These are phyloP conservation scores for Chaetogeoica ovagalla DNA, from an alignment of 2,888 invertebrate species.

Conservation along the genomic window DNA sequence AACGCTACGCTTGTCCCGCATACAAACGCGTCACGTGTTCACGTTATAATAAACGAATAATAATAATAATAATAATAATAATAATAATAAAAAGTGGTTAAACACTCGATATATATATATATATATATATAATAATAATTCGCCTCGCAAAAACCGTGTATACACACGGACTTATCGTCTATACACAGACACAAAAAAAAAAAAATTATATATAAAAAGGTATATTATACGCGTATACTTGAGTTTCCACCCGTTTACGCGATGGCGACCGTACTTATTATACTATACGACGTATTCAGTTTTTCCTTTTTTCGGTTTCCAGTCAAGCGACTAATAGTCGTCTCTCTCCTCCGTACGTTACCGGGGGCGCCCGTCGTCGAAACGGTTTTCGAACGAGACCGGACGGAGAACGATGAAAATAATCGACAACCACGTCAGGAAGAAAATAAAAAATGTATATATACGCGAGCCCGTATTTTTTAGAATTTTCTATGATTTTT, in stretches of 20 bases:
- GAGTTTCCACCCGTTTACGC: slow-evolving; percentile 45
- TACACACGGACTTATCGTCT: slow-evolving; percentile 8
- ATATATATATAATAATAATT: too few relatives aligned
- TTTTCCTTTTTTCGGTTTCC: slow-evolving; percentile 14
- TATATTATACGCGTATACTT: slow-evolving; percentile 26
- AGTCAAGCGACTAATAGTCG: slow-evolving; percentile 44
- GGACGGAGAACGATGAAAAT: not conserved
- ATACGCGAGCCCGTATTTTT: too few relatives aligned
- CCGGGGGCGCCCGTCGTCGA: not conserved
- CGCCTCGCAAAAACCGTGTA: not conserved
- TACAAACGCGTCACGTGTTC: slow-evolving; percentile 29
- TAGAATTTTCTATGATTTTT: too few relatives aligned
- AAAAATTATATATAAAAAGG: slow-evolving; percentile 12
- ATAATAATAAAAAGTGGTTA: slow-evolving; percentile 39
- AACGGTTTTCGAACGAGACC: slow-evolving; percentile 31
- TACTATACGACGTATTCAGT: not conserved
- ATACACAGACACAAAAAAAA: not conserved
- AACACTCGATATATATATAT: slow-evolving; percentile 45
- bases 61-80: slow-evolving; percentile 29
- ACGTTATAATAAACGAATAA: slow-evolving; percentile 31
- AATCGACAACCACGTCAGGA: not conserved
- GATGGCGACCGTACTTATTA: slow-evolving; percentile 32
- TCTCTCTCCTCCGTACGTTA: too few relatives aligned
- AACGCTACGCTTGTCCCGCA: slow-evolving; percentile 34
- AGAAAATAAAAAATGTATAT: too few relatives aligned